These are phyloP conservation scores for Chloroceryle inda DNA, from an alignment of 2,797 vertebrate genomes.

Conservation along the genomic window DNA sequence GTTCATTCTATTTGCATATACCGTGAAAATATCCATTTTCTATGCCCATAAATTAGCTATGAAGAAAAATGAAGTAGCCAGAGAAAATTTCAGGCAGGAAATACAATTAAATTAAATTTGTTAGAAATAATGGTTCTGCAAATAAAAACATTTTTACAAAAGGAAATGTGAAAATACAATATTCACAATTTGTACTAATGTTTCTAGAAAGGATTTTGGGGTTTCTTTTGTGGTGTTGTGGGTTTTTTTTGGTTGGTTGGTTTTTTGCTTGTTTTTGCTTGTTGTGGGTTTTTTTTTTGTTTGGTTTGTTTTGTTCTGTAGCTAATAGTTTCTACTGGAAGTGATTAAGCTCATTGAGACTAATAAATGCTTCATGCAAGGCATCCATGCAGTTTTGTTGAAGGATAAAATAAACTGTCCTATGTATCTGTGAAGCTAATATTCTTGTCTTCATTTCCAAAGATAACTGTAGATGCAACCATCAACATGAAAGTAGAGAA, in stretches of 20 bases:
- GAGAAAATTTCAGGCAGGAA: background rate
- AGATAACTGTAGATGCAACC: background rate
- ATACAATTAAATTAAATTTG: background rate
- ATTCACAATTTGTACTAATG: background rate
- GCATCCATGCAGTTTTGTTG: background rate
- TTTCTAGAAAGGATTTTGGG: background rate
- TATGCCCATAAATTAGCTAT: background rate
- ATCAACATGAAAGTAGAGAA: background rate
- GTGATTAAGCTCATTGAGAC: background rate
- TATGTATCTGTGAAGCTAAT: background rate
- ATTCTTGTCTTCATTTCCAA: background rate
- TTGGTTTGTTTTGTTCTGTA: background rate
- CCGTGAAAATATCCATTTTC: background rate
- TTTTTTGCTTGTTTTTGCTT: no score
- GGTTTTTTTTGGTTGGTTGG: no score
- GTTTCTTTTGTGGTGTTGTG: no score
- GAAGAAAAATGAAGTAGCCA: background rate
- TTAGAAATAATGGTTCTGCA: background rate
- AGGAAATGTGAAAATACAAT: background rate
- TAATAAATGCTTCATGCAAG: background rate
- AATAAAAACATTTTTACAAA: background rate
- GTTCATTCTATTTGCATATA: background rate
- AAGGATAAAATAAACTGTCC: background rate
- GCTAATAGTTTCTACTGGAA: background rate
- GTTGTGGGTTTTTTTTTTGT: no score